Conservation (phyloP, 1,140 invertebrate genomes). For the Drosophila hydei region DNA sequence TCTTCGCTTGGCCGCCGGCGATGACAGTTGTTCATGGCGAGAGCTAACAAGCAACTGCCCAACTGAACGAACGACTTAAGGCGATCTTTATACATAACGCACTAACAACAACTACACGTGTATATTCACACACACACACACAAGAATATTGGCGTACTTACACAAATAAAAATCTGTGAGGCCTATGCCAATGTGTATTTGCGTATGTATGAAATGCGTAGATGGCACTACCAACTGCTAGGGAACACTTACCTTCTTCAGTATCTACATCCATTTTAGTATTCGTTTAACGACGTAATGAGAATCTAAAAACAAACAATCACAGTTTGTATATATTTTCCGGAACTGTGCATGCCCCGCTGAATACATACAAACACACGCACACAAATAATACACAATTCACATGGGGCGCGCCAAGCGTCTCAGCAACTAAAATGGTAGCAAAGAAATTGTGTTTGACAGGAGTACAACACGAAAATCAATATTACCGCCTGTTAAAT, state of each 20-base stretch:
- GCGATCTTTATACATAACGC: slow-evolving; percentile 32
- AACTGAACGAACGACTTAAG: slow-evolving; percentile 6
- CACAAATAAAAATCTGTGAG: background rate
- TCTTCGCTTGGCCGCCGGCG: slow-evolving; percentile 19
- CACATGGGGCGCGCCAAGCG: slow-evolving; percentile 19
- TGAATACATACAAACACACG: slow-evolving; percentile 15
- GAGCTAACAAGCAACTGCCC: slow-evolving; percentile 27
- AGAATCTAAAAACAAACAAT: slow-evolving; percentile 17
- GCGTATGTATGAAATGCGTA: slow-evolving; percentile 5
- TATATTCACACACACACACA: slow-evolving; percentile 2
- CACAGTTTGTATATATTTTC: slow-evolving; percentile 23
- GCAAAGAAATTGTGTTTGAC: background rate
- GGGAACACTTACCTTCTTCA: slow-evolving; percentile 32
- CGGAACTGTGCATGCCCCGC: slow-evolving; percentile 19
- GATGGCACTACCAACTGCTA: slow-evolving; percentile 6
- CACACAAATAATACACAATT: slow-evolving; percentile 3
- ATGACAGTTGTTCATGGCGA: slow-evolving; percentile 15
- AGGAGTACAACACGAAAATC: slow-evolving; percentile 2
- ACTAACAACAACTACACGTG: slow-evolving; percentile 41
- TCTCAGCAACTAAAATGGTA: slow-evolving; percentile 10
- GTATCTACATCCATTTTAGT: slow-evolving; percentile 37
- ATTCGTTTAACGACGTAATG: slow-evolving; percentile 6
- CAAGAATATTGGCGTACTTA: background rate
- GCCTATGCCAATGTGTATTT: slow-evolving; percentile 7
- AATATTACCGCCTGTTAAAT: background rate